Conservation (phyloP, 2,113 vertebrate genomes). For the Hypanus sabinus region DNA sequence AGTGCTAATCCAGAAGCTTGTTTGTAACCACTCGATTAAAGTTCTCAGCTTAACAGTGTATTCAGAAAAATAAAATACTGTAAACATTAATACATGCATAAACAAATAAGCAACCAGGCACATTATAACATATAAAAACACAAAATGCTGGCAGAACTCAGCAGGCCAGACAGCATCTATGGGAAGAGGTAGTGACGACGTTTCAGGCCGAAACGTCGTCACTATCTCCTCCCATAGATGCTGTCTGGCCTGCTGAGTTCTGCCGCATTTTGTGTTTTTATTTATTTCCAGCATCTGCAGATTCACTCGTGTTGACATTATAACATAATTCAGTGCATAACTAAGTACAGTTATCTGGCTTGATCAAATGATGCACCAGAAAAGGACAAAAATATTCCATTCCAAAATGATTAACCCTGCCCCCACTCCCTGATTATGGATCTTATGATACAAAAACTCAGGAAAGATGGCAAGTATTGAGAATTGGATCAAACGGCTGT, state of each 20-base stretch:
- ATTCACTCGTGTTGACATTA: no score
- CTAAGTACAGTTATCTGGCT: neutral
- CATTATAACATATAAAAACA: neutral
- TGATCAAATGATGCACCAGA: neutral
- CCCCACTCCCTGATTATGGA: neutral
- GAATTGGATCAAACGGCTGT: neutral
- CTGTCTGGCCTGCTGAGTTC: no score
- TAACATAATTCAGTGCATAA: neutral
- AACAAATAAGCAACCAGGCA: neutral
- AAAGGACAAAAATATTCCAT: neutral
- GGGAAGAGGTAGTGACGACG: no score
- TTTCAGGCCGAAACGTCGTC: no score
- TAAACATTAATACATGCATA: neutral
- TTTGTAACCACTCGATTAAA: neutral
- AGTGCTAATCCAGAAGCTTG: neutral
- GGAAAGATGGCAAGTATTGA: conserved; percentile 34
- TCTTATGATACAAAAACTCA: neutral
- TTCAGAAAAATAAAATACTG: neutral
- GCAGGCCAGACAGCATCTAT: no score
- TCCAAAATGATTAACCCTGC: neutral
- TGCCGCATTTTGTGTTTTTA: no score
- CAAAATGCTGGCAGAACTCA: no score
- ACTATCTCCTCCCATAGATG: no score
- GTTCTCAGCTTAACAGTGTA: neutral
- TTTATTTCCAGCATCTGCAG: no score